These are phyloP conservation scores for Hemithea aestivaria DNA, from an alignment of 2,888 invertebrate species.

Conservation along the genomic window DNA sequence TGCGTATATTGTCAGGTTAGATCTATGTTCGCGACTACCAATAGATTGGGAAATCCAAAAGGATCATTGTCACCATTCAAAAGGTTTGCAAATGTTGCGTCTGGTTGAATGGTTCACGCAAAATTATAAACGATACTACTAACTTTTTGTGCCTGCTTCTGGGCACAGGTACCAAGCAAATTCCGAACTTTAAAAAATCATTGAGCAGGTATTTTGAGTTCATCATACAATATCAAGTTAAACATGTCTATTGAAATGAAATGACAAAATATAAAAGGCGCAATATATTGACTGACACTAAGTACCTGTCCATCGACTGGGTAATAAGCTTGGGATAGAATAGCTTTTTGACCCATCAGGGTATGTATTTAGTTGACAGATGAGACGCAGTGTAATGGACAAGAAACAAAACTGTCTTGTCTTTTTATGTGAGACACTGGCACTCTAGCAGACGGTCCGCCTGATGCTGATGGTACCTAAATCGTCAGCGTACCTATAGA, in stretches of 20 bases:
- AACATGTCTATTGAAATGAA: constrained; percentile 11
- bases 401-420: no score
- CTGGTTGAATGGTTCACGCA: constrained; percentile 4
- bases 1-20: constrained; percentile 13
- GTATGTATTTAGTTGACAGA: constrained; percentile 34
- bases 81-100: constrained; percentile 18
- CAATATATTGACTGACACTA: constrained; percentile 16
- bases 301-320: constrained; percentile 20
- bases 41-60: constrained; percentile 13
- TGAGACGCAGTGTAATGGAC: no score
- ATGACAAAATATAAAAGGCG: constrained; percentile 13
- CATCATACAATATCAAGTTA: no score
- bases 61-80: constrained; percentile 8
- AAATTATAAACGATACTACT: no score
- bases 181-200: no score
- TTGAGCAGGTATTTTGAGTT: no score
- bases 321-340: constrained; percentile 26
- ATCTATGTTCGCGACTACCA: constrained; percentile 7
- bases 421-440: no score
- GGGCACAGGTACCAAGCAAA: no score
- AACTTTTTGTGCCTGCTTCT: no score
- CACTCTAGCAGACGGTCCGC: no score
- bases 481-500: no score
- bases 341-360: constrained; percentile 27
- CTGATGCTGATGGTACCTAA: no score